Percentiles rank a stretch among this genome's conserved stretches.
These are phyloP conservation scores for Eulacestoma nigropectus DNA, from an alignment of 2,113 vertebrate species.

Conservation along the genomic window DNA sequence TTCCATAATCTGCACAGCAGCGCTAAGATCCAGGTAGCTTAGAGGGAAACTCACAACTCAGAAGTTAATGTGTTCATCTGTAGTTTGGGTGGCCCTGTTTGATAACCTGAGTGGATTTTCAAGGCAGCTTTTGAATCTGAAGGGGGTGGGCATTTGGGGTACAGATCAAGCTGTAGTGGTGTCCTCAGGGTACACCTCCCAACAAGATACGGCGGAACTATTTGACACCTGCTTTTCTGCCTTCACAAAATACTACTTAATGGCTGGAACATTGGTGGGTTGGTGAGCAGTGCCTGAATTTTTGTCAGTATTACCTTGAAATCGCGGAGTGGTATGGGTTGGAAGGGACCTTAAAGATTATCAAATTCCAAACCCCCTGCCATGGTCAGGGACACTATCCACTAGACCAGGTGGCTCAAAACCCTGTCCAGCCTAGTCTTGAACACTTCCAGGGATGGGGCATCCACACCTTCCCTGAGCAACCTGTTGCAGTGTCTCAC, in stretches of 20 bases:
- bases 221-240: neutral
- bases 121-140: neutral
- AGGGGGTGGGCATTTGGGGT: neutral
- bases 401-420: neutral
- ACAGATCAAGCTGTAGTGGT: neutral
- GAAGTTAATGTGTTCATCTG: neutral
- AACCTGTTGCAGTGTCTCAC: neutral
- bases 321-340: neutral
- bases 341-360: neutral
- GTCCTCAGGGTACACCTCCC: neutral
- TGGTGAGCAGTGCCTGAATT: neutral
- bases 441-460: neutral
- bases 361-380: neutral
- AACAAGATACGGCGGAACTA: neutral
- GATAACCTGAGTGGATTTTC: neutral
- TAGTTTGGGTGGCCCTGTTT: neutral
- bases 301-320: neutral
- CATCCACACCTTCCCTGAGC: neutral
- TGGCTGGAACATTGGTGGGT: neutral
- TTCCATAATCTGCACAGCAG: neutral
- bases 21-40: neutral
- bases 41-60: neutral
- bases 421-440: no score
- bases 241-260: neutral
- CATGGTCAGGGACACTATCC: rapidly evolving